Evolutionary conservation across 2,113 vertebrate genomes (phyloP).

Genomic region (Dasypus novemcinctus): DNA sequence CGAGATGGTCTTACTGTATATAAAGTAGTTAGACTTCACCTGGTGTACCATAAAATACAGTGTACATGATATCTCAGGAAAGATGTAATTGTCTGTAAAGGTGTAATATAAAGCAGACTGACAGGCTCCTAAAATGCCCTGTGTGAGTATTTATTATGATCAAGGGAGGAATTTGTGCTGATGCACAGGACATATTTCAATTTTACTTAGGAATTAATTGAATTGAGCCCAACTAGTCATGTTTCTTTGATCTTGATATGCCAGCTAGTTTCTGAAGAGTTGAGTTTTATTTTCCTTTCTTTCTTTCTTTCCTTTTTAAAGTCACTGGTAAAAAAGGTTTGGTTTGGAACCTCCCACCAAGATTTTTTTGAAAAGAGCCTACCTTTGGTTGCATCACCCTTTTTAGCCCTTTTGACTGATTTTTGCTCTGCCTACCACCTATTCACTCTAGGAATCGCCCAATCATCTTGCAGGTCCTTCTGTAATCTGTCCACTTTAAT

Average conservation of each 20-base stretch:
- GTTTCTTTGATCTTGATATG: not conserved
- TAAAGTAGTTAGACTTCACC: constrained; percentile 72
- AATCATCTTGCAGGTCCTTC: not conserved
- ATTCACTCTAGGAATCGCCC: not conserved
- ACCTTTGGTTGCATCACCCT: not conserved
- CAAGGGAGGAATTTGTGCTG: constrained; percentile 68
- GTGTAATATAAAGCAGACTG: constrained; percentile 58
- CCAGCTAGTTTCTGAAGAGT: constrained; percentile 33
- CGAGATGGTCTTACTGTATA: constrained; percentile 77
- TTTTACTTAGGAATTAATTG: constrained; percentile 60
- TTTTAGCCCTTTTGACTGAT: not conserved
- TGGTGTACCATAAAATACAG: constrained; percentile 78
- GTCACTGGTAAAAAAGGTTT: not conserved
- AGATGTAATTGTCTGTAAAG: constrained; percentile 75
- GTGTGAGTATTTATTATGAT: constrained; percentile 43
- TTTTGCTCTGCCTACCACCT: not conserved
- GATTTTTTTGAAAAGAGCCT: not conserved
- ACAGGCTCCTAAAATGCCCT: constrained; percentile 60
- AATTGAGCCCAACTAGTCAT: constrained; percentile 36
- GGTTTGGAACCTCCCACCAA: not conserved
- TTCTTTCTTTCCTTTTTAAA: not conserved
- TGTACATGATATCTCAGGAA: constrained; percentile 72
- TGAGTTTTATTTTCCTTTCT: not conserved
- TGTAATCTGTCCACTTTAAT: not conserved
- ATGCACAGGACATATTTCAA: constrained; percentile 52